Conservation (phyloP, 2,113 vertebrate genomes). For the Neotoma lepida region DNA sequence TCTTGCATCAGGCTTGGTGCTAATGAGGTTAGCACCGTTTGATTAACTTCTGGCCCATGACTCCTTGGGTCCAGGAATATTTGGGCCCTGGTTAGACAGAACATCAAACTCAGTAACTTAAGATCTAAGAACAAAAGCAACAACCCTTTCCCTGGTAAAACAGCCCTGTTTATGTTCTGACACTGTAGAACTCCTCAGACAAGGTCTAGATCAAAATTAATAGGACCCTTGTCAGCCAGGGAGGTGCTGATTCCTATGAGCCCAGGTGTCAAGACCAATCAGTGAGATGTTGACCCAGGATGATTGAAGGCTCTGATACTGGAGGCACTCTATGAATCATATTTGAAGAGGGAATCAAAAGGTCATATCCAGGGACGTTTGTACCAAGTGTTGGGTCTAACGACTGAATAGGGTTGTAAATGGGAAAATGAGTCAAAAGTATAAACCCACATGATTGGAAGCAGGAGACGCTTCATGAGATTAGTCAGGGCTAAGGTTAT, state of each 20-base stretch:
- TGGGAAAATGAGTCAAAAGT: constrained; percentile 60
- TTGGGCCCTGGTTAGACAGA: neutral
- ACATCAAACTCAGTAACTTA: neutral
- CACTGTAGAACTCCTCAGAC: neutral
- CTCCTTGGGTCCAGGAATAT: neutral
- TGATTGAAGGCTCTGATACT: constrained; percentile 21
- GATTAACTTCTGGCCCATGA: neutral
- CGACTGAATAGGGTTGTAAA: neutral
- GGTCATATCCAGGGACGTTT: constrained; percentile 21
- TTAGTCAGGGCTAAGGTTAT: neutral
- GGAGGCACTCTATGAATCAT: constrained; percentile 55
- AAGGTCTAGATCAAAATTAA: constrained; percentile 27
- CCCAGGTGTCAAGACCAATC: neutral
- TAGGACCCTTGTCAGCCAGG: neutral
- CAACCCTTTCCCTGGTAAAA: neutral
- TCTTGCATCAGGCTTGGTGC: neutral
- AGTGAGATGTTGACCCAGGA: neutral
- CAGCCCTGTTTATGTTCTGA: neutral
- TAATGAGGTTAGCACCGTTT: neutral
- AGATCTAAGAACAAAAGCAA: neutral
- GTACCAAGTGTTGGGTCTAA: constrained; percentile 34
- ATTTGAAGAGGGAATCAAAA: constrained; percentile 59
- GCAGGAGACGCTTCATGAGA: neutral
- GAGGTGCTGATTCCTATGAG: neutral
- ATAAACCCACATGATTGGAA: neutral